These are phyloP conservation scores for Anolis carolinensis DNA, from an alignment of 2,113 vertebrate genomes.

Conservation along the genomic window DNA sequence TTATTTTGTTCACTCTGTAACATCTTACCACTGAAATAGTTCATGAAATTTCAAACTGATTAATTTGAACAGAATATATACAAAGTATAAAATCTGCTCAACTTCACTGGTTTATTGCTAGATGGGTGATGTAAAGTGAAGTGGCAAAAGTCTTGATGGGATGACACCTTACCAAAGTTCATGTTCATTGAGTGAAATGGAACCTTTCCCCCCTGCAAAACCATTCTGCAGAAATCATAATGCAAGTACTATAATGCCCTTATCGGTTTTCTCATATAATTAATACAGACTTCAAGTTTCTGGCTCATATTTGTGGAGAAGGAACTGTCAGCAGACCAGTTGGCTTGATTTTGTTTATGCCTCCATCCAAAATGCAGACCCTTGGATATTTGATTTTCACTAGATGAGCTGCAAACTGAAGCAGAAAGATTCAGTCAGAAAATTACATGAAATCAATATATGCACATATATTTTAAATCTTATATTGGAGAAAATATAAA, in stretches of 20 bases:
- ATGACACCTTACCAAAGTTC: conserved; percentile 42
- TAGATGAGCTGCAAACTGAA: conserved; percentile 91
- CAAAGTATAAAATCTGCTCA: conserved; percentile 15
- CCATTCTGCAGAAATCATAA: background rate
- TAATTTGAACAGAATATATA: background rate
- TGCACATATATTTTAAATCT: background rate
- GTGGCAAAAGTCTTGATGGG: background rate
- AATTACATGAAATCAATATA: background rate
- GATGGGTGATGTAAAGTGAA: conserved; percentile 30
- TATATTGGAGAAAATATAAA: background rate
- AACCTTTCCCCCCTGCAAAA: conserved; percentile 33
- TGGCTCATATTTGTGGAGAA: conserved; percentile 91
- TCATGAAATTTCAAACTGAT: conserved; percentile 18
- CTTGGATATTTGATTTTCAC: conserved; percentile 91
- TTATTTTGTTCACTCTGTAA: conserved; percentile 41
- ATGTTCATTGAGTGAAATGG: conserved; percentile 36
- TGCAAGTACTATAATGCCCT: background rate
- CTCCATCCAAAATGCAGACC: conserved; percentile 93
- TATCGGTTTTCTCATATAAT: background rate
- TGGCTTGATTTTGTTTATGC: conserved; percentile 96
- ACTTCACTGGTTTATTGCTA: conserved; percentile 6
- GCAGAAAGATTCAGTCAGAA: conserved; percentile 35
- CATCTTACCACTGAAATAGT: conserved; percentile 30
- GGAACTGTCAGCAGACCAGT: conserved; percentile 95
- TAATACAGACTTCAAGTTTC: background rate